Conservation (phyloP, 1,140 invertebrate species). For the Neelides sp. region DNA sequence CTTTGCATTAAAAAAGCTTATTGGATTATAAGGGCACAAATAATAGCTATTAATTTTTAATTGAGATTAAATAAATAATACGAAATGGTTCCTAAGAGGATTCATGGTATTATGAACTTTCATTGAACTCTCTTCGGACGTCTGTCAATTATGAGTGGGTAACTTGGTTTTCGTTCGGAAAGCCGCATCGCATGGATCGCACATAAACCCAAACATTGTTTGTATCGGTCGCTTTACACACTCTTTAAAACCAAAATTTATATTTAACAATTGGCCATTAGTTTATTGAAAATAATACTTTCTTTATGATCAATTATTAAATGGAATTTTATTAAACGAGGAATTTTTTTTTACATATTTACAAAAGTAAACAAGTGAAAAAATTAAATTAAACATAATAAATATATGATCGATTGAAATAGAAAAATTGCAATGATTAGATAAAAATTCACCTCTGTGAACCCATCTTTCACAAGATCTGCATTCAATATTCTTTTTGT, state of each 20-base stretch:
- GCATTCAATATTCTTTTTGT: slow-evolving; percentile 42
- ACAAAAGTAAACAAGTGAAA: background rate
- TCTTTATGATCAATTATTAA: too few species aligned
- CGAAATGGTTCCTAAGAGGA: background rate
- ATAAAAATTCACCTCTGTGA: slow-evolving; percentile 39
- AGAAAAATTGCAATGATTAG: background rate
- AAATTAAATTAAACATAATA: too few species aligned
- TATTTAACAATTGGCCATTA: background rate
- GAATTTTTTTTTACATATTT: background rate
- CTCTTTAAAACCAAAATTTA: slow-evolving; percentile 12
- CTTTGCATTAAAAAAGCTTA: too few species aligned
- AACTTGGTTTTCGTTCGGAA: slow-evolving; percentile 20
- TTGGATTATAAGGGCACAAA: too few species aligned
- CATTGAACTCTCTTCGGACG: background rate
- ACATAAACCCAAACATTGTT: slow-evolving; percentile 27
- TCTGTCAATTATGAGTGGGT: slow-evolving; percentile 8
- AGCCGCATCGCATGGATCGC: slow-evolving; percentile 26
- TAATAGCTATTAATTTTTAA: too few species aligned
- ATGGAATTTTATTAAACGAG: background rate
- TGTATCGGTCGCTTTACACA: slow-evolving; percentile 21
- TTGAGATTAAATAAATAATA: background rate
- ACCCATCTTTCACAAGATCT: slow-evolving; percentile 44
- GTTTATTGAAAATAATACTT: too few species aligned
- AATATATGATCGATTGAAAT: background rate
- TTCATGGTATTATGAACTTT: background rate